Evolutionary conservation across 2,888 invertebrate genomes (phyloP).

Genomic region (Lasioglossum pauxillum): DNA sequence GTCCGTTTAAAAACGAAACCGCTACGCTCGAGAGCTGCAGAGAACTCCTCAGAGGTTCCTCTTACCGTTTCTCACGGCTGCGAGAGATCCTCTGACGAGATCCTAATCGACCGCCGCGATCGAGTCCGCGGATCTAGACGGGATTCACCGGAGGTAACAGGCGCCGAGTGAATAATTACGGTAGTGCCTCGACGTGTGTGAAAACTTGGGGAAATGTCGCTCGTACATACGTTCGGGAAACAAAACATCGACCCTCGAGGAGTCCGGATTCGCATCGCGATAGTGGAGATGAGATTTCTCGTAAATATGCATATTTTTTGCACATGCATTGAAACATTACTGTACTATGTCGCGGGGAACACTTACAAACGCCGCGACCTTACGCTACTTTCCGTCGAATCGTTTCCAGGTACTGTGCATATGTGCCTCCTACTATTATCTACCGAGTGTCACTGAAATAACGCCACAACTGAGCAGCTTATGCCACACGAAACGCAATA

Average conservation of each 20-base stretch:
- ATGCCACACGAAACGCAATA: not conserved
- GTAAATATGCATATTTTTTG: not conserved
- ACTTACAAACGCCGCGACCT: conserved; percentile 35
- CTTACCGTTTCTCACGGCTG: conserved; percentile 33
- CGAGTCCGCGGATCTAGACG: not conserved
- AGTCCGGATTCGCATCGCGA: not conserved
- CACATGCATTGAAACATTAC: not conserved
- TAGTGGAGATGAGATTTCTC: not conserved
- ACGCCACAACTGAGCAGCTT: not conserved
- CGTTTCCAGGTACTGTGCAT: conserved; percentile 38
- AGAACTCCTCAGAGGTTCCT: not conserved
- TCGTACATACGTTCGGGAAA: not conserved
- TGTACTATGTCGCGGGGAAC: conserved; percentile 13
- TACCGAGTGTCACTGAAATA: not conserved
- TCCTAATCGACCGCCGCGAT: conserved; percentile 16
- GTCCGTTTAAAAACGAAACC: conserved; percentile 30
- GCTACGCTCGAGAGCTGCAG: not conserved
- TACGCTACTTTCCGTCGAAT: conserved; percentile 36
- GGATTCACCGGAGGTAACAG: not conserved
- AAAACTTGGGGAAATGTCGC: not conserved
- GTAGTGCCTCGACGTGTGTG: not conserved
- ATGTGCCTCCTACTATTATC: not conserved
- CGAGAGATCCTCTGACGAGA: not conserved
- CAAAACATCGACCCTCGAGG: not conserved
- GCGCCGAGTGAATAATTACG: conserved; percentile 39